Conservation (phyloP, 35 echinoderm and acorn worm species). For the Strongylocentrotus purpuratus region DNA sequence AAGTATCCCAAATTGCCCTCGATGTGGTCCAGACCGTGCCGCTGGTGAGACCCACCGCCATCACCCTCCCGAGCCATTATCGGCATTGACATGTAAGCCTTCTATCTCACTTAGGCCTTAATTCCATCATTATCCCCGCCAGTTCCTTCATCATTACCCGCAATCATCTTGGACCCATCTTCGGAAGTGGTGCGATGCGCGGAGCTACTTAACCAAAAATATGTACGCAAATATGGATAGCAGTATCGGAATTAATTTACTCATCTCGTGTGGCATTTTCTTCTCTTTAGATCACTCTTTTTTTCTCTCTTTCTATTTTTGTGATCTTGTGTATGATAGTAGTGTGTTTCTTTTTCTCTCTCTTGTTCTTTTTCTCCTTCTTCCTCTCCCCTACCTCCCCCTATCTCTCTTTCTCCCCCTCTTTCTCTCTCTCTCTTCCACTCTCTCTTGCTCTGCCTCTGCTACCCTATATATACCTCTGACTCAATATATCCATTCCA, state of each 20-base stretch:
- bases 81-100: slow-evolving; percentile 29
- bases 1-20: slow-evolving; percentile 27
- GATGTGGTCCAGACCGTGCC: not conserved
- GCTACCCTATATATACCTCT: not conserved
- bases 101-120: slow-evolving; percentile 45
- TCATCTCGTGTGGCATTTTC: not conserved
- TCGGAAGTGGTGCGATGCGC: slow-evolving; percentile 8
- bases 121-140: slow-evolving; percentile 33
- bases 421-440: not conserved
- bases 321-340: too few species aligned
- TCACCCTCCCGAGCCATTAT: slow-evolving; percentile 21
- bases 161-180: slow-evolving; percentile 25
- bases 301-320: not conserved
- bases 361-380: too few species aligned
- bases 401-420: not conserved
- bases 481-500: too few species aligned
- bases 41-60: not conserved
- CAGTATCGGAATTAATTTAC: slow-evolving; percentile 35
- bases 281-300: not conserved
- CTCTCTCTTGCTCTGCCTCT: not conserved
- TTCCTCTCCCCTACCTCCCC: not conserved
- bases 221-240: slow-evolving; percentile 22
- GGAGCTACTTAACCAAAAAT: not conserved
- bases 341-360: too few species aligned
- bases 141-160: slow-evolving; percentile 18